phyloP scores from a whole-genome alignment of 2,797 vertebrate species.

The Lates japonicus region DNA sequence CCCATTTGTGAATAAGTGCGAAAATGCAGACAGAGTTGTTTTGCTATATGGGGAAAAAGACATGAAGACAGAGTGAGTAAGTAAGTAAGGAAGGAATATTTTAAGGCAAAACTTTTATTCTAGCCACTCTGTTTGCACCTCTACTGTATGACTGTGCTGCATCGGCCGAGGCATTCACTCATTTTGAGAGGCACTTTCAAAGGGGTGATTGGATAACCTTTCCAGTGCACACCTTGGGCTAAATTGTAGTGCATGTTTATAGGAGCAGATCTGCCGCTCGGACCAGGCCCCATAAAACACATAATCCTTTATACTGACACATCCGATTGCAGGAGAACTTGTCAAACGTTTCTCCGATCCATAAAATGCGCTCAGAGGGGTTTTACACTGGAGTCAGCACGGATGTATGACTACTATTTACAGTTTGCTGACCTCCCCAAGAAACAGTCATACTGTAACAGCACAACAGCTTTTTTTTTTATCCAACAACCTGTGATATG shows the following conservation, averaged over 20 bases:
- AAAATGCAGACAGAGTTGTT: conserved; percentile 46
- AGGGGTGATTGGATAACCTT: conserved; percentile 82
- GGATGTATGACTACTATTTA: conserved; percentile 77
- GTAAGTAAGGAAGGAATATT: conserved; percentile 24
- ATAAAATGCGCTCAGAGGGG: conserved; percentile 80
- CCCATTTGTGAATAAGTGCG: conserved; percentile 42
- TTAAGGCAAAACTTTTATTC: conserved; percentile 45
- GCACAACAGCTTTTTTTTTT: conserved; percentile 30
- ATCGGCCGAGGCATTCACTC: conserved; percentile 66
- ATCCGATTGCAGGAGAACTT: conserved; percentile 76
- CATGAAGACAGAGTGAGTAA: conserved; percentile 1
- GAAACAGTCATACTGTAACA: conserved; percentile 48
- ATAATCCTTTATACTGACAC: conserved; percentile 86
- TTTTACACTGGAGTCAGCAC: conserved; percentile 66
- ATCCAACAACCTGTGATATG: conserved; percentile 14
- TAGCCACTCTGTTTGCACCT: conserved; percentile 9
- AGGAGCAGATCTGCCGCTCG: conserved; percentile 71
- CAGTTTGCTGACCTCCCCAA: conserved; percentile 68
- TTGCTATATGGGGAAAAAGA: conserved; percentile 18
- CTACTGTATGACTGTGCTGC: conserved; percentile 34
- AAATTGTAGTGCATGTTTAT: conserved; percentile 84
- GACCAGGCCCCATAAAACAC: conserved; percentile 80
- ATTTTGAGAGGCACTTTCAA: conserved; percentile 78
- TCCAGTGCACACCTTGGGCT: conserved; percentile 72
- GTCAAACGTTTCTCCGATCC: conserved; percentile 79